Percentiles rank a stretch among this genome's conserved stretches.
These are phyloP conservation scores for Aelia acuminata DNA, from an alignment of 2,888 invertebrate genomes.

Conservation along the genomic window DNA sequence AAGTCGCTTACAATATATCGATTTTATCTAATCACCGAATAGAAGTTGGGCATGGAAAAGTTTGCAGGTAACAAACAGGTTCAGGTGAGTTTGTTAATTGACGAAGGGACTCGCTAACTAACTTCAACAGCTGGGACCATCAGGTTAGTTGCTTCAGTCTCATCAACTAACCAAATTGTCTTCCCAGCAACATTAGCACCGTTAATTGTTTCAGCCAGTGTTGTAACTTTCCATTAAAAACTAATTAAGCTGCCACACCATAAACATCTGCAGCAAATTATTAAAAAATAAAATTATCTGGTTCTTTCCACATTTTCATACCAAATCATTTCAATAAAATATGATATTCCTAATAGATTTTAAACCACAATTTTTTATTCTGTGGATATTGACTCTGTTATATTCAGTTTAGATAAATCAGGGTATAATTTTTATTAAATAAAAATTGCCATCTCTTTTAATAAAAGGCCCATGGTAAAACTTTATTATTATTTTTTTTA, in stretches of 20 bases:
- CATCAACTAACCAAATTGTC: neutral
- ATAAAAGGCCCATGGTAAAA: no score
- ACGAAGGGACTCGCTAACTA: neutral
- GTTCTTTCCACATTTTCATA: no score
- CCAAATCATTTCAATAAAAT: no score
- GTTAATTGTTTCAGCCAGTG: neutral
- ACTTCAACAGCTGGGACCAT: neutral
- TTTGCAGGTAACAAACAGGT: neutral
- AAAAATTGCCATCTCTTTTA: no score
- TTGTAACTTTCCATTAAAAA: neutral
- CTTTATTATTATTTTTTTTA: no score
- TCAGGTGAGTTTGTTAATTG: neutral
- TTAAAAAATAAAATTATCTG: no score
- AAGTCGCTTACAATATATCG: neutral
- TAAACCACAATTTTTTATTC: no score
- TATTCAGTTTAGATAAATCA: no score
- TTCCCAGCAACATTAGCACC: neutral
- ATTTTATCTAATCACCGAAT: conserved; percentile 6
- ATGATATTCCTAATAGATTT: no score
- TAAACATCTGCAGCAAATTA: neutral
- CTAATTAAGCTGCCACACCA: neutral
- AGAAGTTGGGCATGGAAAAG: neutral
- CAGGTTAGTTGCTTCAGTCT: neutral
- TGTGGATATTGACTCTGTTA: no score
- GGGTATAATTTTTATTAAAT: no score